phyloP scores from a whole-genome alignment of 1,140 invertebrate genomes.

The Harlomillsia oculata region DNA sequence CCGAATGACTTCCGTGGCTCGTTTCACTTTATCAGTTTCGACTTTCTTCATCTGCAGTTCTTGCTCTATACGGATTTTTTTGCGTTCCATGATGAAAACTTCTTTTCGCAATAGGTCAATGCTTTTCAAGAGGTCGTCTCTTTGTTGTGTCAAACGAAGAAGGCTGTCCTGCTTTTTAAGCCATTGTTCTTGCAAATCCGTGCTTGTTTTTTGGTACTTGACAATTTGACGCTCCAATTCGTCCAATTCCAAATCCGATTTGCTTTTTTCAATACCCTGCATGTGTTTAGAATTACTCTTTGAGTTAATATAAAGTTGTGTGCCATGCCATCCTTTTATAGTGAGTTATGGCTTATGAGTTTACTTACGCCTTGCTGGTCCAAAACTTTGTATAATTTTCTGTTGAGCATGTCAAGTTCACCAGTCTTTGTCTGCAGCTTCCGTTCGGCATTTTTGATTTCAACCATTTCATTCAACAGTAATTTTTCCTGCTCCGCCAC shows the following conservation, averaged over 20 bases:
- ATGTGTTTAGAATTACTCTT: no score
- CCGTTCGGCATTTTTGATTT: slow-evolving; percentile 35
- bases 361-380: slow-evolving; percentile 41
- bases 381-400: slow-evolving; percentile 48
- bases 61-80: slow-evolving; percentile 55
- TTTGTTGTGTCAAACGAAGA: slow-evolving; percentile 53
- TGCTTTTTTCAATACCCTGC: slow-evolving; percentile 42
- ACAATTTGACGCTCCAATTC: slow-evolving; percentile 30
- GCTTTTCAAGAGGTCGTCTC: slow-evolving; percentile 53
- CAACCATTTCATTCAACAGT: slow-evolving; percentile 42
- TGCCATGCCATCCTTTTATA: no score
- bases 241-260: slow-evolving; percentile 47
- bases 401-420: slow-evolving; percentile 43
- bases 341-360: no score
- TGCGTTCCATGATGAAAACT: slow-evolving; percentile 62
- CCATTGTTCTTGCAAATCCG: slow-evolving; percentile 57
- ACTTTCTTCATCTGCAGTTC: slow-evolving; percentile 50
- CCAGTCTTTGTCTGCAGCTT: slow-evolving; percentile 26
- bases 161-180: slow-evolving; percentile 59
- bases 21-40: slow-evolving; percentile 48
- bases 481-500: slow-evolving; percentile 46
- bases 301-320: no score
- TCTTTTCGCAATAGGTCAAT: slow-evolving; percentile 59
- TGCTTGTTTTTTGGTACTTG: slow-evolving; percentile 20
- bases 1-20: slow-evolving; percentile 50